phyloP scores from a whole-genome alignment of 2,888 invertebrate species.

The Nomada hirtipes region DNA sequence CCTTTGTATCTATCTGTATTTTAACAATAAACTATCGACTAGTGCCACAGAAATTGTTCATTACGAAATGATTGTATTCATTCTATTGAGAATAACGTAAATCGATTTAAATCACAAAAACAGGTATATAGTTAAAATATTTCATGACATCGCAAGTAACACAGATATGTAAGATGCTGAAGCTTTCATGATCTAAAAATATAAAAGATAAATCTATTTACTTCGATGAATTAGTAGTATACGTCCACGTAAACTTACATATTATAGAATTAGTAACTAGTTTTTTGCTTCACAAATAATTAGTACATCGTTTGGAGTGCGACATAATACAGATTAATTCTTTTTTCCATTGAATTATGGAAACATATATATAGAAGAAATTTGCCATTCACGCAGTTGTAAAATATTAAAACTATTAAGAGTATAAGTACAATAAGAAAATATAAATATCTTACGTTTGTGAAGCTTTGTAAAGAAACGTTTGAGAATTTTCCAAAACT shows the following conservation, averaged over 20 bases:
- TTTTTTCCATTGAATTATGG: too few species aligned
- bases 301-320: too few species aligned
- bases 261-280: too few species aligned
- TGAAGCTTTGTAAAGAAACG: constrained; percentile 55
- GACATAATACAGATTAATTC: background rate
- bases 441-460: constrained; percentile 46
- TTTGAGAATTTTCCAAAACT: constrained; percentile 59
- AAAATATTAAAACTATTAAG: background rate
- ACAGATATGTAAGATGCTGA: constrained; percentile 60
- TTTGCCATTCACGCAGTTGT: too few species aligned
- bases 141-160: constrained; percentile 55
- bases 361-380: too few species aligned
- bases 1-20: too few species aligned
- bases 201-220: constrained; percentile 17
- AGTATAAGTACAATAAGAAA: background rate
- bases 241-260: background rate
- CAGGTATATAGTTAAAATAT: background rate
- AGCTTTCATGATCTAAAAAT: constrained; percentile 54
- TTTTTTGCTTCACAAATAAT: too few species aligned
- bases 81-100: background rate
- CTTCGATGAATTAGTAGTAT: background rate
- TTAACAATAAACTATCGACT: too few species aligned
- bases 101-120: background rate
- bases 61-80: too few species aligned
- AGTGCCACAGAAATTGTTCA: too few species aligned